Base-by-base conservation (phyloP, 2,113 vertebrate genomes). In the Zosterops hypoxanthus region DNA sequence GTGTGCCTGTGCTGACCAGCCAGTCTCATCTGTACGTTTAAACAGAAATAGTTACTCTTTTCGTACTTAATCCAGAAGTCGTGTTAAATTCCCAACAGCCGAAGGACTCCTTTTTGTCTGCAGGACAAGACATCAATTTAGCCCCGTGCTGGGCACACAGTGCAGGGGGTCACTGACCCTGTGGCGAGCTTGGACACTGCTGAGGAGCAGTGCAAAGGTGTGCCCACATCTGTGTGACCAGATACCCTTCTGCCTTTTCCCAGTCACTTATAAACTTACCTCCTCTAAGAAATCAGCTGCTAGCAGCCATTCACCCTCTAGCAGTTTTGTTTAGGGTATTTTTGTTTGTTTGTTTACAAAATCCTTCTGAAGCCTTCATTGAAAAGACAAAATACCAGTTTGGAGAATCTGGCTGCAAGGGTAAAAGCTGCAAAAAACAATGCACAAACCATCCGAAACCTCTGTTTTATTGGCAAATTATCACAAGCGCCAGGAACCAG, bases 121-220 rank as follows among this genome's bases (percentile, higher is more conserved):
- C 5, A 1, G n/a, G 28, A 28, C 22, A 34, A 46, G 55, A 11
- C 1, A 1, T 14, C 2, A 0, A 1, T 44, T 47, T 10, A 59
- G 41, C 25, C 20, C 7, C 0, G 0, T 1, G 1, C 28, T 29
- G 44, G 29, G 22, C 24, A 22, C 12, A 5, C 11, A 12, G 56
- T 11, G 2, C 28, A 19, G 17, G 23, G 18, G 6, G 18, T 64
- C 64, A 19, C 19, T 34, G 9, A 22, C 11, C 11, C 16, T 34
- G 34, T 34, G 34, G 34, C 34, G 34, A 34, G 34, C 39, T 41
- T 6, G 4, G 26, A 29, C 28, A 0, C 9, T 61, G 18, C 39
- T 6, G 20, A 47, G 60, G 41, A 77, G 26, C 3, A 2, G 63
- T 17, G 16, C 82, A 65, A 94, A 92, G 46, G 31, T 72, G 36